Evolutionary conservation across 2,888 invertebrate species (phyloP).

Genomic region (Callyntrura sp.): DNA sequence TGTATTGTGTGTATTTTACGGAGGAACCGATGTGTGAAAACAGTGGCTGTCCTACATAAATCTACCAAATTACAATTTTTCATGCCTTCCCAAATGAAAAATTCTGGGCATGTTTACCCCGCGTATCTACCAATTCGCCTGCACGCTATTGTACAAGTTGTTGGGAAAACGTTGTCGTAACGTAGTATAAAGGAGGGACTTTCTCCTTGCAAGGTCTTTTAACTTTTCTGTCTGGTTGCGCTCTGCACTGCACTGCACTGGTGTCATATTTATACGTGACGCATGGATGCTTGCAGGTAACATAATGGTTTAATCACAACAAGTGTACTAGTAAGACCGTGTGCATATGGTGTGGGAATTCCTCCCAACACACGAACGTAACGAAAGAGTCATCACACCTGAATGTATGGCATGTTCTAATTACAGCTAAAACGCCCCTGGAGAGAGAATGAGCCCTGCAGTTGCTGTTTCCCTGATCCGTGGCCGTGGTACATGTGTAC

Average conservation of each 20-base stretch:
- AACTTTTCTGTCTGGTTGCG: background rate
- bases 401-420: background rate
- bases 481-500: background rate
- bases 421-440: background rate
- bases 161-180: too few species aligned
- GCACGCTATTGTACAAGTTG: too few species aligned
- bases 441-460: background rate
- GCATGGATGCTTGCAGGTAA: background rate
- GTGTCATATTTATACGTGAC: constrained; percentile 26
- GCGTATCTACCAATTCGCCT: too few species aligned
- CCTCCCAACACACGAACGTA: background rate
- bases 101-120: background rate
- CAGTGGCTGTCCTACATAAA: too few species aligned
- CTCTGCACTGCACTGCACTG: background rate
- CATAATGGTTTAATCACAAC: constrained; percentile 3
- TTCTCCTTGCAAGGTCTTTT: background rate
- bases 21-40: too few species aligned
- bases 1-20: background rate
- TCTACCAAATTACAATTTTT: background rate
- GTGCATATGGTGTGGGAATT: background rate
- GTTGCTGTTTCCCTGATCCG: background rate
- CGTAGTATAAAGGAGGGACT: background rate
- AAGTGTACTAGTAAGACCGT: background rate
- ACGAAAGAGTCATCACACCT: background rate
- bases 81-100: background rate